A percentile compares a stretch with the other conserved stretches of the same genome.
Evolutionary conservation across 2,888 invertebrate genomes (phyloP).

Genomic region (Micropterix aruncella): DNA sequence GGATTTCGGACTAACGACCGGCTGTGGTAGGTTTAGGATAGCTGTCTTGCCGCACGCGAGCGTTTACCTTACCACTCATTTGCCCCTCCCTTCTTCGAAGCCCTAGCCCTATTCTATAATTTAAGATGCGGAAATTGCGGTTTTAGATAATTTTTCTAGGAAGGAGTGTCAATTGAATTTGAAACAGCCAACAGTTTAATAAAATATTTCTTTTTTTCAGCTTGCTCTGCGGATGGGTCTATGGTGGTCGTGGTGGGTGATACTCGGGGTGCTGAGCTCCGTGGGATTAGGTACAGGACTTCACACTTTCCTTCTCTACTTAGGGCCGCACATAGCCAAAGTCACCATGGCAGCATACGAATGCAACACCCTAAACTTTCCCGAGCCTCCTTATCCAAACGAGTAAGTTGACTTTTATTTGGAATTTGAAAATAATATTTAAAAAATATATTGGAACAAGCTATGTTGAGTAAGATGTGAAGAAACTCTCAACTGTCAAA

Average conservation of each 20-base stretch:
- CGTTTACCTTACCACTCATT: too few species aligned
- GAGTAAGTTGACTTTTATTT: constrained; percentile 47
- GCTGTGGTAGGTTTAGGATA: too few species aligned
- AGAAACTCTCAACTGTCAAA: background rate
- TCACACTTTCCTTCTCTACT: constrained; percentile 95
- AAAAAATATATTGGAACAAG: constrained; percentile 1
- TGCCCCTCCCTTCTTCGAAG: too few species aligned
- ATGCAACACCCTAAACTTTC: constrained; percentile 89
- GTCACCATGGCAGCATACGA: constrained; percentile 98
- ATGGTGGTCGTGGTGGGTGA: constrained; percentile 85
- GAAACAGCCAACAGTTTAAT: too few species aligned
- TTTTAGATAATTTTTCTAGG: too few species aligned
- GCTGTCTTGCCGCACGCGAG: too few species aligned
- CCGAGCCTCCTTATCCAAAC: constrained; percentile 95
- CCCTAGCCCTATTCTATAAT: too few species aligned
- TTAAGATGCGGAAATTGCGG: too few species aligned
- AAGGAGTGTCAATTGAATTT: too few species aligned
- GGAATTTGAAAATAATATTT: background rate
- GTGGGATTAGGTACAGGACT: constrained; percentile 97
- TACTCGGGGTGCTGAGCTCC: constrained; percentile 89
- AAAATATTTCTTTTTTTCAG: constrained; percentile 14
- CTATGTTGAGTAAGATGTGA: background rate
- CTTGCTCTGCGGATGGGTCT: constrained; percentile 26
- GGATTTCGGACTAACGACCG: too few species aligned
- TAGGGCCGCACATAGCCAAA: constrained; percentile 98